phyloP scores from a whole-genome alignment of 2,113 vertebrate genomes.

The Tursiops truncatus region DNA sequence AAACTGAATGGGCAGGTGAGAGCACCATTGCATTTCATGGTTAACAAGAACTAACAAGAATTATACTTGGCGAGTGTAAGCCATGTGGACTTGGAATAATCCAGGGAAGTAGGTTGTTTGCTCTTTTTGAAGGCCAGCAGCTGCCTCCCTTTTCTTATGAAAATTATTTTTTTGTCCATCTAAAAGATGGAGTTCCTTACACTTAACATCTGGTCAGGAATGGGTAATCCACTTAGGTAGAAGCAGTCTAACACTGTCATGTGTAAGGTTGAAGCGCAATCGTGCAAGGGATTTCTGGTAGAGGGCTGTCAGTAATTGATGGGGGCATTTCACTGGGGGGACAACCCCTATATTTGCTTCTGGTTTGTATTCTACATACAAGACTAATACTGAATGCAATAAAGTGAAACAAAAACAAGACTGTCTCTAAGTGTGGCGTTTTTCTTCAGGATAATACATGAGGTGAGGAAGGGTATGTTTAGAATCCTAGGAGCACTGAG shows the following conservation, averaged over 20 bases:
- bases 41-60: background rate
- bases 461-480: background rate
- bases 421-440: background rate
- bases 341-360: background rate
- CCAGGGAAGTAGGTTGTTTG: background rate
- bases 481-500: background rate
- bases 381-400: background rate
- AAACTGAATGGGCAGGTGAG: background rate
- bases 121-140: background rate
- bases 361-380: background rate
- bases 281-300: background rate
- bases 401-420: background rate
- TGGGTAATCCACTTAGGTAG: background rate
- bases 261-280: background rate
- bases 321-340: background rate
- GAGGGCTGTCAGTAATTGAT: background rate
- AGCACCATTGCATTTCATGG: background rate
- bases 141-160: background rate
- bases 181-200: background rate
- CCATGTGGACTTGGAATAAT: background rate
- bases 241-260: background rate
- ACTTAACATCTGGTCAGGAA: slow-evolving; percentile 31
- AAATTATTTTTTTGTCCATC: background rate
- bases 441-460: background rate
- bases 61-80: background rate